Percentiles rank a stretch among this genome's conserved stretches.
These are phyloP conservation scores for Rambutsinella grinnellia DNA, from an alignment of 2,888 invertebrate genomes.

Conservation along the genomic window DNA sequence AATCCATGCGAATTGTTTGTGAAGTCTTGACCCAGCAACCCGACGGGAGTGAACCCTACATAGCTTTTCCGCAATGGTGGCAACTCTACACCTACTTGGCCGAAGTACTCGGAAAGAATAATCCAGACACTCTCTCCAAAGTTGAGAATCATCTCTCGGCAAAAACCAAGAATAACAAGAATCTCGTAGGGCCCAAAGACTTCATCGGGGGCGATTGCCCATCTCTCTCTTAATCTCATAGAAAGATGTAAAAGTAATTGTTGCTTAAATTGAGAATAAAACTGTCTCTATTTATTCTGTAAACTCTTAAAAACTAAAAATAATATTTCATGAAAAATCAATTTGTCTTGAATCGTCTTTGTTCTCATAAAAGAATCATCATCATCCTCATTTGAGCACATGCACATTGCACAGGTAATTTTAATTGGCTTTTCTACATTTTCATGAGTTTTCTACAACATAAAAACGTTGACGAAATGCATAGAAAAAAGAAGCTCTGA, in stretches of 20 bases:
- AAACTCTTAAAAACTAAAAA: not conserved
- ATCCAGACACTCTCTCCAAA: constrained; percentile 39
- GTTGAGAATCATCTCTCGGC: constrained; percentile 40
- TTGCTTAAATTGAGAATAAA: too few relatives aligned
- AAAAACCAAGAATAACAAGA: constrained; percentile 35
- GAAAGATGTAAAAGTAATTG: too few relatives aligned
- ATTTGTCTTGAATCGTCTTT: too few relatives aligned
- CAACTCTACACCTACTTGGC: constrained; percentile 56
- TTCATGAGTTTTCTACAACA: too few relatives aligned
- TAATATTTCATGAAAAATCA: too few relatives aligned
- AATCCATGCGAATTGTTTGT: constrained; percentile 60
- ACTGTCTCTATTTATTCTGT: too few relatives aligned
- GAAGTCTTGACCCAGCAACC: constrained; percentile 59
- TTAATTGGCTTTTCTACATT: too few relatives aligned
- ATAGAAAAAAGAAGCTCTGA: too few relatives aligned
- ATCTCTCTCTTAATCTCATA: constrained; percentile 7
- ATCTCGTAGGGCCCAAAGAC: constrained; percentile 49
- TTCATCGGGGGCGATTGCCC: constrained; percentile 31
- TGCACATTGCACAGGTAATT: too few relatives aligned
- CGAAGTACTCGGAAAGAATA: constrained; percentile 15
- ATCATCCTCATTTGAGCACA: too few relatives aligned
- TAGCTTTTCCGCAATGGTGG: constrained; percentile 48
- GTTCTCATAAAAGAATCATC: too few relatives aligned
- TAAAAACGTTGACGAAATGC: too few relatives aligned
- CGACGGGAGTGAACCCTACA: constrained; percentile 57